Evolutionary conservation across 64 coral and sea anemone genomes (phyloP), one percentile per base, ranked within the genome.

Genomic region (Stylophora pistillata): DNA sequence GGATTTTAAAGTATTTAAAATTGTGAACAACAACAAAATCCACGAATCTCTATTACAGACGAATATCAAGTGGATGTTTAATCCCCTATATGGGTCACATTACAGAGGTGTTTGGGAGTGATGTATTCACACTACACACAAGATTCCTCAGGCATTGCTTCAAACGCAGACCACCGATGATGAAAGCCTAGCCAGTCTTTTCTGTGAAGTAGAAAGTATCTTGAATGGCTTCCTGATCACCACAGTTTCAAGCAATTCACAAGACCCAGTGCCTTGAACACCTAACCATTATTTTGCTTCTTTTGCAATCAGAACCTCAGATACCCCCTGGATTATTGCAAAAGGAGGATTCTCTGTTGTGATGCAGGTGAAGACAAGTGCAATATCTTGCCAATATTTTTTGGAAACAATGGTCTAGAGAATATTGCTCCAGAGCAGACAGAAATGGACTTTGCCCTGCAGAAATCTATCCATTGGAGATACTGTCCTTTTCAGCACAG

Each of bases 101-200:
- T 69, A 73, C 4, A 37, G 85, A 56, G 85, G 85, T 55, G 37
- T 88, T 34, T 88, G 86, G 86, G 86, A 88, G 31, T 58, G 85
- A 34, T 62, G 74, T 17, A 77, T 88, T 1, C 5, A 73, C 16
- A 88, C 86, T n/a, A n/a, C 28, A 26, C 4, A 73, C 23, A 88
- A 88, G 52, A 74, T 88, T 4, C 59, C 77, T 10, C 53, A 72
- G 53, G 73, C 73, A 6, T 29, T 89, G 57, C 87, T 89, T 1
- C 28, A 57, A 34, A 13, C 63, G 55, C 57, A 89, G 57, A 70
- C n/a, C 15, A 41, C 47, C 14, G 71, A 62, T 68, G 81, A 85
- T 23, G 23, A 85, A 54, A 28, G 33, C 7, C 20, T 85, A 31
- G 37, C 27, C 72, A 74, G 29, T 11, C 34, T 74, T 6, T 33